Base-by-base conservation (phyloP, 2,888 invertebrate species). In the Anoplius nigerrimus region DNA sequence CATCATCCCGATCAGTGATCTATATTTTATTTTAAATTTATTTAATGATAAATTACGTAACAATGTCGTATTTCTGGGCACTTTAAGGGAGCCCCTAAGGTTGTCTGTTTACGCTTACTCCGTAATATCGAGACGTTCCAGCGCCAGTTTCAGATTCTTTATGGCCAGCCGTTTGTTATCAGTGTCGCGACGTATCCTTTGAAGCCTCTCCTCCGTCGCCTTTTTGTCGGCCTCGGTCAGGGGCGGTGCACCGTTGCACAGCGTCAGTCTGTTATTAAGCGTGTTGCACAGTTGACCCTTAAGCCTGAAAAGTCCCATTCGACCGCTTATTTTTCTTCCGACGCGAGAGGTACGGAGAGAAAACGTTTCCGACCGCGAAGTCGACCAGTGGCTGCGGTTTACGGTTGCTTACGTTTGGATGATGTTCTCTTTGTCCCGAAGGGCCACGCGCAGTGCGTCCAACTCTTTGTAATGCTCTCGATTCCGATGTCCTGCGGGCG, bases 51-150 rank as follows among this genome's bases (percentile, higher is more conserved):
- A n/a, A n/a, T n/a, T n/a, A n/a, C n/a, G n/a, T n/a, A n/a, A n/a
- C n/a, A n/a, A n/a, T n/a, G n/a, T n/a, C n/a, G n/a, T n/a, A n/a
- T n/a, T n/a, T n/a, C n/a, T n/a, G n/a, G n/a, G n/a, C n/a, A n/a
- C n/a, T n/a, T n/a, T n/a, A n/a, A n/a, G n/a, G n/a, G n/a, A n/a
- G n/a, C n/a, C n/a, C n/a, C n/a, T n/a, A n/a, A n/a, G n/a, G n/a
- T n/a, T n/a, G n/a, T n/a, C 48, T 16, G 16, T 22, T 48, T 57
- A 48, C 13, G 90, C 94, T 93, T 89, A 97, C 96, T 96, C 97
- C 27, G 96, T 95, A 54, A 96, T 95, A 84, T 96, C 96, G 13
- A 96, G 92, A 80, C 95, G 92, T 80, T 96, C 95, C 21, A 97
- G 90, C 0, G 95, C 93, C 74, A 94, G 91, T 86, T 95, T 93